Evolutionary conservation across 2,113 vertebrate genomes (phyloP).

Genomic region (Thamnaconus septentrionalis): DNA sequence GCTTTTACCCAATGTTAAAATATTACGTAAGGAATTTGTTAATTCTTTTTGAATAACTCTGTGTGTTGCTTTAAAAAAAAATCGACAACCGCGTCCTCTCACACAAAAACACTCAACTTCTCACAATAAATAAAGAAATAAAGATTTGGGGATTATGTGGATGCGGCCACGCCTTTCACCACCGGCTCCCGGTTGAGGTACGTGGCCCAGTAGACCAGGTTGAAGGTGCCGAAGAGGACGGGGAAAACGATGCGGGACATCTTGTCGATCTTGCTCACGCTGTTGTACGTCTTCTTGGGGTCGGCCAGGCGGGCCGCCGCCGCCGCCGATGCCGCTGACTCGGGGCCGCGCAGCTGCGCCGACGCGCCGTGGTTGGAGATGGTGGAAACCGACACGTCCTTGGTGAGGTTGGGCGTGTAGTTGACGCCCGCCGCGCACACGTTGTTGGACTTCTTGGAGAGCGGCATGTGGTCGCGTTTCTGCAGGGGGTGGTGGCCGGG

Average conservation of each 20-base stretch:
- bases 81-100: background rate
- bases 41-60: background rate
- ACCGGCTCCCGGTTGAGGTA: slow-evolving; percentile 96
- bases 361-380: slow-evolving; percentile 81
- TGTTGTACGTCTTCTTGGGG: slow-evolving; percentile 98
- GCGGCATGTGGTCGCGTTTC: slow-evolving; percentile 90
- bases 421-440: slow-evolving; percentile 84
- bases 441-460: slow-evolving; percentile 88
- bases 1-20: too few species aligned
- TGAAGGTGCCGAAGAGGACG: slow-evolving; percentile 95
- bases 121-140: too few species aligned
- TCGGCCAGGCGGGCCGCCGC: slow-evolving; percentile 61
- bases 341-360: slow-evolving; percentile 78
- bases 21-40: slow-evolving; percentile 8
- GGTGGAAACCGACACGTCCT: slow-evolving; percentile 85
- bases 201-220: slow-evolving; percentile 98
- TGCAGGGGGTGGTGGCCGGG: slow-evolving; percentile 42
- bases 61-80: background rate
- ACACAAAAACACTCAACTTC: background rate
- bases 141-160: slow-evolving; percentile 71
- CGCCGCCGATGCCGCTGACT: slow-evolving; percentile 71
- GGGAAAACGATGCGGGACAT: slow-evolving; percentile 98
- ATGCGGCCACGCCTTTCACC: slow-evolving; percentile 84
- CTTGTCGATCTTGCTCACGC: slow-evolving; percentile 98
- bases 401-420: slow-evolving; percentile 88